Conservation (phyloP, 1,140 invertebrate genomes). For the Cherax destructor region DNA sequence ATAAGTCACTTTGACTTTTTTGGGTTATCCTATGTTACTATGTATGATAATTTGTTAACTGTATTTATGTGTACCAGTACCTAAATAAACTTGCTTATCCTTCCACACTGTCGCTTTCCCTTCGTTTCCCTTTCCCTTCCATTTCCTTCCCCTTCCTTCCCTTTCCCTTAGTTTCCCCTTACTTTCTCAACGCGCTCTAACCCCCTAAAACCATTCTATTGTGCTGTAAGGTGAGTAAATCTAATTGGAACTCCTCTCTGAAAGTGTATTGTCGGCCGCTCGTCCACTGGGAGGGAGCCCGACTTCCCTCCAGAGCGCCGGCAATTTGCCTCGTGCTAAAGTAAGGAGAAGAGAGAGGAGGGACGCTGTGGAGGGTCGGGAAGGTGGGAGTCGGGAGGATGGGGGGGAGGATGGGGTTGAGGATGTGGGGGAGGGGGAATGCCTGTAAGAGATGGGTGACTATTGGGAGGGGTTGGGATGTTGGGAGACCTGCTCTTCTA, state of each 20-base stretch:
- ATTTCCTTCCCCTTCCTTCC: not conserved
- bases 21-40: no score
- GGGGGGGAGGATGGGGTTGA: no score
- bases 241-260: slow-evolving; percentile 36
- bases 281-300: slow-evolving; percentile 8
- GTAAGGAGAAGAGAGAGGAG: not conserved
- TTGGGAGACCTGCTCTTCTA: no score
- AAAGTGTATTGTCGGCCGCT: slow-evolving; percentile 27
- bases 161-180: not conserved
- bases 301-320: not conserved
- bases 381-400: not conserved
- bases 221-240: slow-evolving; percentile 41
- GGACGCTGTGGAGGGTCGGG: not conserved
- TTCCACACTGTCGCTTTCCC: not conserved
- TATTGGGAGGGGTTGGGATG: no score
- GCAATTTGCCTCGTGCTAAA: slow-evolving; percentile 19
- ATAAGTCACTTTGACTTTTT: no score
- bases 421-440: no score
- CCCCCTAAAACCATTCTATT: slow-evolving; percentile 14
- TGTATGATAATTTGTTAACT: no score
- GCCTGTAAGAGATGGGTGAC: no score
- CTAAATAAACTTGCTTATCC: no score
- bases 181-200: not conserved
- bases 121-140: not conserved
- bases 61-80: no score